Evolutionary conservation across 2,888 invertebrate species (phyloP).

Genomic region (Altica lythri): DNA sequence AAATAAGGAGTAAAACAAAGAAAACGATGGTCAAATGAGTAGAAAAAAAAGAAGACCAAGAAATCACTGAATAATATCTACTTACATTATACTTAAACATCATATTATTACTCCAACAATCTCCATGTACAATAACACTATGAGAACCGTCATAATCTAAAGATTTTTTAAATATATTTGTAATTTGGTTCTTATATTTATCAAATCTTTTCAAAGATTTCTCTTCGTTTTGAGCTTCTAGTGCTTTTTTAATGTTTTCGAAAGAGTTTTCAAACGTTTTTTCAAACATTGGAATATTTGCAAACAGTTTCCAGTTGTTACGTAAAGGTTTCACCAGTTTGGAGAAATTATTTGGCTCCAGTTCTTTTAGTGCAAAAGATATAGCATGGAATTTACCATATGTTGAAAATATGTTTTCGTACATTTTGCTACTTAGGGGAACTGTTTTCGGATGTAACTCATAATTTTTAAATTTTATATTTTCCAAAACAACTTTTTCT

Average conservation of each 20-base stretch:
- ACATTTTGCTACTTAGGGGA: not conserved
- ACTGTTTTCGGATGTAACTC: constrained; percentile 12
- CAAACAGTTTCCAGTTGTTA: constrained; percentile 5
- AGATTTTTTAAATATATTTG: not conserved
- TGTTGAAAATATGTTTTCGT: constrained; percentile 7
- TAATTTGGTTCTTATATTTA: not conserved
- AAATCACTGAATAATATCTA: constrained; percentile 29
- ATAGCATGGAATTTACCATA: constrained; percentile 36
- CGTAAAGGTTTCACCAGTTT: constrained; percentile 4
- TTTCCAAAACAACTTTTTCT: constrained; percentile 36
- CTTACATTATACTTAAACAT: constrained; percentile 29
- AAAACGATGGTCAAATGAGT: too few relatives aligned
- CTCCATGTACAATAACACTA: constrained; percentile 43
- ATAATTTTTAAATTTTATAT: constrained; percentile 32
- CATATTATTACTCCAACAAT: constrained; percentile 44
- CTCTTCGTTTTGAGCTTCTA: not conserved
- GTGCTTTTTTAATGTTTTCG: not conserved
- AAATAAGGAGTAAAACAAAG: too few relatives aligned
- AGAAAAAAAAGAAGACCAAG: too few relatives aligned
- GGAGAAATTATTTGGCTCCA: constrained; percentile 12
- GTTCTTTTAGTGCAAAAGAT: constrained; percentile 31
- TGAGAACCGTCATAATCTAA: constrained; percentile 7
- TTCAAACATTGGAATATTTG: not conserved
- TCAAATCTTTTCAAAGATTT: not conserved
- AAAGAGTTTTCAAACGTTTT: not conserved